A percentile compares a stretch with the other conserved stretches of the same genome.
phyloP scores from a whole-genome alignment of 2,888 invertebrate species.

The Masnerella sp. region DNA sequence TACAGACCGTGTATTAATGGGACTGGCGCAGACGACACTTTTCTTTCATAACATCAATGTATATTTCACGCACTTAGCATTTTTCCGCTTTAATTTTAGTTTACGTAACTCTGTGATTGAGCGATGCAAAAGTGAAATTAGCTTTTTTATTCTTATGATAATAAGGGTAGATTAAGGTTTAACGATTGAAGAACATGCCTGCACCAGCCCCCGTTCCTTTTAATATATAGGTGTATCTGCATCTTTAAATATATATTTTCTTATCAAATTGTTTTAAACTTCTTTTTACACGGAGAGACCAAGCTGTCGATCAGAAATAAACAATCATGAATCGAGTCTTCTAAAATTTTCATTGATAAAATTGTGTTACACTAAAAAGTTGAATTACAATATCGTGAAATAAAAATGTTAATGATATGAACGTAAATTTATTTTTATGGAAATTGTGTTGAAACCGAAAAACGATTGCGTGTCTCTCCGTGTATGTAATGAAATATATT shows the following conservation, averaged over 20 bases:
- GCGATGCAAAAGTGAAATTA: not conserved
- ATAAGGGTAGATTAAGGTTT: slow-evolving; percentile 14
- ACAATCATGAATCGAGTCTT: too few species aligned
- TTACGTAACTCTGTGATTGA: slow-evolving; percentile 29
- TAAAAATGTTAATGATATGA: too few species aligned
- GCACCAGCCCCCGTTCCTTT: slow-evolving; percentile 30
- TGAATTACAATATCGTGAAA: too few species aligned
- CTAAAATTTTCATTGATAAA: too few species aligned
- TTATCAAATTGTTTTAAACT: slow-evolving; percentile 7
- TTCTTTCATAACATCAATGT: not conserved
- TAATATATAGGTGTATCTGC: slow-evolving; percentile 14
- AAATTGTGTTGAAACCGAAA: too few species aligned
- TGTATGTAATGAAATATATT: not conserved
- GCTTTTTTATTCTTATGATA: slow-evolving; percentile 9
- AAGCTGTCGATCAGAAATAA: too few species aligned
- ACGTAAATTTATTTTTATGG: too few species aligned
- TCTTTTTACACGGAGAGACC: slow-evolving; percentile 3
- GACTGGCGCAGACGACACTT: slow-evolving; percentile 21
- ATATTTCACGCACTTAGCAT: not conserved
- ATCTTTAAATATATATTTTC: slow-evolving; percentile 24
- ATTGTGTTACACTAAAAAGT: too few species aligned
- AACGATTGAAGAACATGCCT: slow-evolving; percentile 9
- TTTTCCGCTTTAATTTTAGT: slow-evolving; percentile 4
- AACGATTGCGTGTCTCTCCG: too few species aligned
- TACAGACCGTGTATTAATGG: not conserved